Base-by-base conservation (phyloP, 2,888 invertebrate species). In the Chaetoderma sp. region DNA sequence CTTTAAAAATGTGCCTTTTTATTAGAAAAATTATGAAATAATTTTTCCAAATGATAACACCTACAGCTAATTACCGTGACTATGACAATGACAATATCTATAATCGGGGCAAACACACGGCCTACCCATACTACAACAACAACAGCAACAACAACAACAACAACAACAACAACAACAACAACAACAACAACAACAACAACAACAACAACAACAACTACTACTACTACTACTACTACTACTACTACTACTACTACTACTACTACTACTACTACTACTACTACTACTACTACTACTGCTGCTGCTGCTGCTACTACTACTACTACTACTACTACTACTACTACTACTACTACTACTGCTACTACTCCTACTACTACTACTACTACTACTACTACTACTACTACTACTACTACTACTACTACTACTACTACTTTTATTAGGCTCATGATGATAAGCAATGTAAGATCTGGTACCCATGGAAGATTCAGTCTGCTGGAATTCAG, bases 31-130 rank as follows among this genome's bases (percentile, higher is more conserved):
- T n/a, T n/a, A n/a, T n/a, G n/a, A n/a, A n/a, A n/a, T n/a, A n/a
- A n/a, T n/a, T n/a, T n/a, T n/a, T n/a, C n/a, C n/a, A n/a, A n/a
- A n/a, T n/a, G n/a, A n/a, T n/a, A n/a, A 65, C 59, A 63, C 63
- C 30, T 64, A 64, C 30, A 63, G 63, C 30, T 63, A 64, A n/a
- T 63, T 63, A n/a, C n/a, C n/a, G n/a, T n/a, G n/a, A n/a, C n/a
- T n/a, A n/a, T n/a, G n/a, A n/a, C n/a, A n/a, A n/a, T n/a, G n/a
- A n/a, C n/a, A n/a, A n/a, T n/a, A n/a, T n/a, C n/a, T n/a, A n/a
- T n/a, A n/a, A n/a, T n/a, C n/a, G n/a, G n/a, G n/a, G n/a, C n/a
- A n/a, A n/a, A n/a, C n/a, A n/a, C n/a, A n/a, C n/a, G n/a, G n/a
- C n/a, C n/a, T n/a, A n/a, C n/a, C n/a, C n/a, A n/a, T n/a, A n/a